These are phyloP conservation scores for Siderastrea siderea DNA, from an alignment of 92 coral and sea anemone genomes.

Conservation along the genomic window DNA sequence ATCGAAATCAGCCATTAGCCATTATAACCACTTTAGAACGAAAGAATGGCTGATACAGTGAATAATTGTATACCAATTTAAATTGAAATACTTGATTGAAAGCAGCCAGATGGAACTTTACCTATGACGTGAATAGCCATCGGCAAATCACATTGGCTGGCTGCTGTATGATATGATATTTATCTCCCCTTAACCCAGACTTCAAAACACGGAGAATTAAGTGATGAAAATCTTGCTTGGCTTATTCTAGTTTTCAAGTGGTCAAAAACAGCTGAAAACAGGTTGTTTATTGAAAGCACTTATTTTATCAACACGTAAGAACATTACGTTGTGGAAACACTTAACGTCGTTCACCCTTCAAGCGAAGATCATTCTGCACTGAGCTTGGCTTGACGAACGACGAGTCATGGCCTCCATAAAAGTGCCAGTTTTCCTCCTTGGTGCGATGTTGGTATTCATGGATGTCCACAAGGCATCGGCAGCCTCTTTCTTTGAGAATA, in stretches of 20 bases:
- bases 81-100: constrained; percentile 7
- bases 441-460: neutral
- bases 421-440: constrained; percentile 21
- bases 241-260: constrained; percentile 19
- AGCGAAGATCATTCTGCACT: neutral
- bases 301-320: neutral
- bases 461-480: constrained; percentile 16
- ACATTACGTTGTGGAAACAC: constrained; percentile 7
- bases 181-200: constrained; percentile 32
- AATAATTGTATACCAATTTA: neutral
- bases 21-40: neutral
- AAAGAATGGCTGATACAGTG: neutral
- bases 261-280: constrained; percentile 44
- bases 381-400: neutral
- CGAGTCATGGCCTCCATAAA: constrained; percentile 22
- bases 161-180: constrained; percentile 35
- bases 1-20: neutral
- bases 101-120: constrained; percentile 9
- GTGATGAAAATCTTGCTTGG: constrained; percentile 21
- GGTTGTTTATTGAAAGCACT: constrained; percentile 22
- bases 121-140: constrained; percentile 18
- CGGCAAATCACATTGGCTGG: constrained; percentile 41
- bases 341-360: neutral
- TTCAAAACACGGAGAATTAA: constrained; percentile 2
- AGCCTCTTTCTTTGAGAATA: constrained; percentile 12